Base-by-base conservation (phyloP, 2,113 vertebrate species). In the Dipodomys spectabilis region DNA sequence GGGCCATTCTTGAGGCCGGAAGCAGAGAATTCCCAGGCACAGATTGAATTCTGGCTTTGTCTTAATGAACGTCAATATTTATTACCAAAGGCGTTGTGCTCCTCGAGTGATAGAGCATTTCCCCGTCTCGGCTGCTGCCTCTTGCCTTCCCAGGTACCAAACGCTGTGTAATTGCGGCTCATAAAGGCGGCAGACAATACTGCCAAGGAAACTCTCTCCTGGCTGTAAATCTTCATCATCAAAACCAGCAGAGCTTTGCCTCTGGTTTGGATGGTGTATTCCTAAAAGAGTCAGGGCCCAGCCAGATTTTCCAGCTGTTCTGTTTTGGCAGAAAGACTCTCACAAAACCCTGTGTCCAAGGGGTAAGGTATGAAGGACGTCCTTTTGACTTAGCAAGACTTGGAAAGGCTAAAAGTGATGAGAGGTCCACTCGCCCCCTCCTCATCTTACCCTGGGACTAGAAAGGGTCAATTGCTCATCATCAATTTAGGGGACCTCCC, bases 181-280 rank as follows among this genome's bases (percentile, higher is more conserved):
- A 84, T 95, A 96, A 97, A 94, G 73, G 95, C 27, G 15, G 94
- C 8, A 86, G 96, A 85, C 86, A 67, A 67, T 27, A 97, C 67
- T 74, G 95, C 97, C 96, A 92, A 75, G 97, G 97, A 97, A 97
- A 95, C 96, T 93, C 97, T 94, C 96, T 96, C 92, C 96, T 67
- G 27, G 91, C 95, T 96, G 96, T 95, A 97, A 97, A 96, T 97
- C 94, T 97, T 94, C 90, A 95, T 95, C 82, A 93, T 92, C 93
- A 96, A 96, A 96, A 84, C 39, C 96, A 95, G 74, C 90, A 88
- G 96, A 95, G 84, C 93, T 96, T 94, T 71, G 44, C 95, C 95
- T 95, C 81, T 57, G 11, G 8, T 93, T 94, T 94, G 90, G 93
- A 95, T 68, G 28, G 3, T 6, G 71, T 8, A 57, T 69, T 77